Base-by-base conservation (phyloP, 2,797 vertebrate genomes). In the Xiphorhynchus erythropygius region DNA sequence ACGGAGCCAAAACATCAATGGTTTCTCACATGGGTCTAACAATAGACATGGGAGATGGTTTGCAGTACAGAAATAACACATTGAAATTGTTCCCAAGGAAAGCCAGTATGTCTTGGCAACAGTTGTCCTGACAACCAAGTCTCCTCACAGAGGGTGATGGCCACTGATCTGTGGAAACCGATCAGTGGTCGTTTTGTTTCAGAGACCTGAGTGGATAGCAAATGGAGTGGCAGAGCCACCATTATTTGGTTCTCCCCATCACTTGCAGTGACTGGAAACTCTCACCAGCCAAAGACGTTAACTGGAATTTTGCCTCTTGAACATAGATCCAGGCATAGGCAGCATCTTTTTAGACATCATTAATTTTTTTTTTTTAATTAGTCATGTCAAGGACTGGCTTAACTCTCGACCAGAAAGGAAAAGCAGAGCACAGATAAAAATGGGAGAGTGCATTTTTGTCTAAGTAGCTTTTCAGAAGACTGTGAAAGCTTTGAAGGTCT, bases 101-200 rank as follows among this genome's bases (percentile, higher is more conserved):
- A 91, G 39, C 17, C 19, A 75, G 71, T 47, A 79, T 78, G 68
- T 88, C 91, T 78, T 95, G 91, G 89, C 57, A 96, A 96, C 91
- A 50, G 95, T 96, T 90, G 94, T 88, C 94, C 42, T 90, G 87
- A 82, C 33, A 95, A 97, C 94, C 46, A 39, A 81, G 25, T 57
- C 71, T 80, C 33, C 65, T 78, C 6, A 3, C 65, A 75, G 30
- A 77, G 28, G 64, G 47, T 10, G 46, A 65, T 62, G 84, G 78
- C 22, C 32, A 55, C 62, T 55, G 77, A 60, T 89, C 70, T 9
- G 8, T 23, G 67, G 57, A 82, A 81, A 65, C 30, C 0, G 0
- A 73, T 24, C 47, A 1, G 0, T 2, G 30, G 46, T 64, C 10
- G 21, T 80, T 85, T 60, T 89, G n/a, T 19, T 33, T 42, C 35